Percentiles rank a stretch among this genome's conserved stretches.
These are phyloP conservation scores for Eretmocerus hayati DNA, from an alignment of 2,888 invertebrate species.

Conservation along the genomic window DNA sequence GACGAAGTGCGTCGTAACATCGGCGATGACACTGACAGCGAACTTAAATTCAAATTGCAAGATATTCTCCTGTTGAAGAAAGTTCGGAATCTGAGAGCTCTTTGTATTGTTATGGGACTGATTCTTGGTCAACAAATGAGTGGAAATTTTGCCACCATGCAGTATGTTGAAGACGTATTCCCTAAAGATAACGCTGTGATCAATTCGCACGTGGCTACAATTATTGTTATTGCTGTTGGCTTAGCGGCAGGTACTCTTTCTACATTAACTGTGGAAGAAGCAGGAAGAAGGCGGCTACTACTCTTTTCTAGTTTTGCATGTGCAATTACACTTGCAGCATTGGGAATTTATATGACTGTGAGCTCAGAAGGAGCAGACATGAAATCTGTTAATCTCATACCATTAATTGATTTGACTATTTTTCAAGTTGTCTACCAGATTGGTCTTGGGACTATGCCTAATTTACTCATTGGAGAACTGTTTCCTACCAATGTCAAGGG, in stretches of 20 bases:
- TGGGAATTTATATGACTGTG: constrained; percentile 34
- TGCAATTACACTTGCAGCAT: constrained; percentile 31
- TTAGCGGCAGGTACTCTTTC: constrained; percentile 39
- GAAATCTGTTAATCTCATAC: constrained; percentile 31
- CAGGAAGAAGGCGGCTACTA: constrained; percentile 49
- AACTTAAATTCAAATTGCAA: constrained; percentile 19
- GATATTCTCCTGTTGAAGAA: constrained; percentile 31
- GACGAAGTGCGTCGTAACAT: constrained; percentile 28
- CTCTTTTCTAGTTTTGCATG: constrained; percentile 46
- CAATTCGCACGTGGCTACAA: constrained; percentile 42
- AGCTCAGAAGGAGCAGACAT: constrained; percentile 19
- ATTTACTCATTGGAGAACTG: constrained; percentile 40
- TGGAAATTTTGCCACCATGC: constrained; percentile 42
- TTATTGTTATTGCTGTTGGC: constrained; percentile 49
- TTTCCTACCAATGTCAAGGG: constrained; percentile 42
- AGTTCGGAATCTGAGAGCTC: constrained; percentile 33
- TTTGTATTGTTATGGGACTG: constrained; percentile 37
- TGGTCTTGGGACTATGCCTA: constrained; percentile 41
- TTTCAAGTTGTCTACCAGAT: constrained; percentile 40
- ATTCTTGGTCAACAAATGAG: constrained; percentile 43
- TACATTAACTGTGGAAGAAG: constrained; percentile 45
- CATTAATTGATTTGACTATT: constrained; percentile 36
- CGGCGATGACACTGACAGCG: constrained; percentile 23
- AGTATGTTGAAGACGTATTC: constrained; percentile 38
- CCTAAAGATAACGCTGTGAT: constrained; percentile 31